A percentile compares a stretch with the other conserved stretches of the same genome.
Conservation (phyloP, 2,888 invertebrate genomes). For the Callosobruchus maculatus region DNA sequence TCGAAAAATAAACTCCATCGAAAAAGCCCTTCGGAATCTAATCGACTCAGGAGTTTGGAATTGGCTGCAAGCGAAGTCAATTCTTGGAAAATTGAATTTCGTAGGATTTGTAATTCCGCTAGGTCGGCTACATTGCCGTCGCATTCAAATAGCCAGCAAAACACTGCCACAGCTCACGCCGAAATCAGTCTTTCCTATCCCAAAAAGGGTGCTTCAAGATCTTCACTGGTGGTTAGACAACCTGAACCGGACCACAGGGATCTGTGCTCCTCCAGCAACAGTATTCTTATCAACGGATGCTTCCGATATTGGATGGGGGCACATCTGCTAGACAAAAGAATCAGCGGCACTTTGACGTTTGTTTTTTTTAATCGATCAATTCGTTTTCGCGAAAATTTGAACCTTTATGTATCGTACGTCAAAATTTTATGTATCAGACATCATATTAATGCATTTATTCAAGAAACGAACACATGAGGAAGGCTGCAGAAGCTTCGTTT, state of each 20-base stretch:
- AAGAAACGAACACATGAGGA: no score
- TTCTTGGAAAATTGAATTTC: conserved; percentile 16
- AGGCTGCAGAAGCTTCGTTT: no score
- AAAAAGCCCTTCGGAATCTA: background rate
- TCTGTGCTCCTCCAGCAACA: background rate
- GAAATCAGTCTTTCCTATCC: conserved; percentile 2
- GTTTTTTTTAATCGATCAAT: no score
- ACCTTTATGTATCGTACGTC: no score
- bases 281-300: conserved; percentile 5
- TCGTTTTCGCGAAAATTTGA: no score
- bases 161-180: conserved; percentile 3
- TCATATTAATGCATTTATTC: no score
- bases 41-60: background rate
- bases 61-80: conserved; percentile 1
- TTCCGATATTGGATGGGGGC: conserved; percentile 13
- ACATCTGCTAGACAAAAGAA: conserved; percentile 2
- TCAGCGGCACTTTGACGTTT: conserved; percentile 4
- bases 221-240: conserved; percentile 8
- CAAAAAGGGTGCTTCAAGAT: conserved; percentile 1
- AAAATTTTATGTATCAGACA: no score
- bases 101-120: conserved; percentile 13
- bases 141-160: conserved; percentile 6
- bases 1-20: background rate
- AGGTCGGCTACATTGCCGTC: conserved; percentile 13
- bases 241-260: background rate